Evolutionary conservation across 2,888 invertebrate species (phyloP).

Genomic region (Arrhopalites spinosus): DNA sequence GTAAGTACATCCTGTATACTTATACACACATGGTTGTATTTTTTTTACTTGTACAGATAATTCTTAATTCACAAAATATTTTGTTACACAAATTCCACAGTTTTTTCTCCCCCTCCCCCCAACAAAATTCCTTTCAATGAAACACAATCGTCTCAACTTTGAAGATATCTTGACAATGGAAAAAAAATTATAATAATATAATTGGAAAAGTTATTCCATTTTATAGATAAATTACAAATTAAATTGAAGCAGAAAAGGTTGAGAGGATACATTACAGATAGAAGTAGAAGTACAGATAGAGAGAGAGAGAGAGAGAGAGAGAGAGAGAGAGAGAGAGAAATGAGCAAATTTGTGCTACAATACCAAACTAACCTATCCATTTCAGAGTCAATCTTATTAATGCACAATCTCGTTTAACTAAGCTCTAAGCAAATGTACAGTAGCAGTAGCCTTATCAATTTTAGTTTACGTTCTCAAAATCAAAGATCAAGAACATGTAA

Average conservation of each 20-base stretch:
- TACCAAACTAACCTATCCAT: conserved; percentile 5
- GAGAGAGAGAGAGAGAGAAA: neutral
- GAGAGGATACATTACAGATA: neutral
- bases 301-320: neutral
- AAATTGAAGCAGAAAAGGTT: too few relatives aligned
- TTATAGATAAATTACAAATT: neutral
- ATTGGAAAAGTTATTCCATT: neutral
- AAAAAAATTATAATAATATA: too few relatives aligned
- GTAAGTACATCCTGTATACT: too few relatives aligned
- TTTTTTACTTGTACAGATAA: too few relatives aligned
- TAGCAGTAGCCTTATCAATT: conserved; percentile 18
- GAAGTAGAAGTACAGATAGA: neutral
- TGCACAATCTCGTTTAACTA: conserved; percentile 23
- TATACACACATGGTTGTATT: too few relatives aligned
- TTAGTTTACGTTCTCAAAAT: conserved; percentile 20
- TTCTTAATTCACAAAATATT: too few relatives aligned
- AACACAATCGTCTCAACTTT: neutral
- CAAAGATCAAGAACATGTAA: conserved; percentile 23
- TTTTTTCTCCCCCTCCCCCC: too few relatives aligned
- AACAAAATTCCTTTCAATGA: too few relatives aligned
- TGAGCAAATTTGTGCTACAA: too few relatives aligned
- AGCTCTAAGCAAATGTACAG: neutral
- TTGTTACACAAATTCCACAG: too few relatives aligned
- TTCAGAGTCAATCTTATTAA: conserved; percentile 27
- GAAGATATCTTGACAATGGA: neutral